phyloP scores from a whole-genome alignment of 2,113 vertebrate species.

The Oreochromis tanganicae region DNA sequence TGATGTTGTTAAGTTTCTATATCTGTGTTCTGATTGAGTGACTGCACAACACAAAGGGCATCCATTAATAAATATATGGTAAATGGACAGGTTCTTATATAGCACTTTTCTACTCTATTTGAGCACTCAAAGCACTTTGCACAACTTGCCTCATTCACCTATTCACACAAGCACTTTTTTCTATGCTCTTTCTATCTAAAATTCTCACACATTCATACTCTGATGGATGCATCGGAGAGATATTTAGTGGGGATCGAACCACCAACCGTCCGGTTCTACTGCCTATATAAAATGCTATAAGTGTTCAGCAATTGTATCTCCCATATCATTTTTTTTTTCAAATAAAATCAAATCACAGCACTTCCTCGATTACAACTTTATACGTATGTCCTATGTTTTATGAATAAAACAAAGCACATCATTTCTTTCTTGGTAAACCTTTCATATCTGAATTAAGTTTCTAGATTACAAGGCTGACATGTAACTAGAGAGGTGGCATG shows the following conservation, averaged over 20 bases:
- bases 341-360: not conserved
- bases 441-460: not conserved
- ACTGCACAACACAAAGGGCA: not conserved
- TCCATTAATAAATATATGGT: not conserved
- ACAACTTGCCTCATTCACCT: not conserved
- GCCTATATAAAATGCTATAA: not conserved
- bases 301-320: not conserved
- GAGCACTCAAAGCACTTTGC: not conserved
- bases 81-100: not conserved
- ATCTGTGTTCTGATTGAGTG: not conserved
- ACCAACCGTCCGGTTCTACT: not conserved
- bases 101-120: not conserved
- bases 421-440: not conserved
- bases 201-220: too few species aligned
- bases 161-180: not conserved
- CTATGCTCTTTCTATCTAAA: too few species aligned
- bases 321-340: not conserved
- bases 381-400: not conserved
- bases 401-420: not conserved
- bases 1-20: not conserved
- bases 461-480: not conserved
- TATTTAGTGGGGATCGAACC: not conserved
- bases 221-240: not conserved
- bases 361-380: not conserved
- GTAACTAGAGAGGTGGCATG: not conserved